Base-by-base conservation (phyloP, 2,888 invertebrate species). In the Tineola bisselliella region DNA sequence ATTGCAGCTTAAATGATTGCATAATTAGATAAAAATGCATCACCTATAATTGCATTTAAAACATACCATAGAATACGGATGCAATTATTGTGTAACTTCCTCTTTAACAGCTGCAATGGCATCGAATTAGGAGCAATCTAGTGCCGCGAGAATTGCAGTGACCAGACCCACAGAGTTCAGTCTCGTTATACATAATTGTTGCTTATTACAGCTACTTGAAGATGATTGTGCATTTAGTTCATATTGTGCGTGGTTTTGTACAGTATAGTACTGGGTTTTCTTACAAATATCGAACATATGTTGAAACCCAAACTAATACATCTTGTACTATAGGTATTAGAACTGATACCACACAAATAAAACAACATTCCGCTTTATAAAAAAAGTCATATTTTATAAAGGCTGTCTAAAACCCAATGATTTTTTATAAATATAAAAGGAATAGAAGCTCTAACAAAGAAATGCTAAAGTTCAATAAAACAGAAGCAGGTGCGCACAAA, bases 51-150 rank as follows among this genome's bases (percentile, higher is more conserved):
- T 10, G 6, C 10, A 31, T 10, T 10, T 10, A 44, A 48, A 48
- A 48, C 48, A 17, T 10, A 17, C 15, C 43, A 43, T n/a, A 4
- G 18, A 54, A 54, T 25, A 64, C 77, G 81, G 81, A 81, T 76
- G 79, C 71, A 67, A 72, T 75, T 72, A 81, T 81, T 79, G 76
- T 69, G 69, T 68, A 66, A 72, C 76, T 76, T 82, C 81, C 82
- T 77, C 70, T 66, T 64, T 58, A 58, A n/a, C 8, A 10, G 64
- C 58, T 62, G 61, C 44, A 25, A 57, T 54, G 30, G 44, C 38
- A 52, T 13, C 66, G 62, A 66, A 80, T 81, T 81, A 81, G 65
- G 70, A 69, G 68, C 70, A 75, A 76, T 79, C 75, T 33, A 58
- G 25, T 10, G n/a, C 56, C 33, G 31, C 64, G 68, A 63, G 67